Conservation (phyloP, 2,113 vertebrate genomes). For the Euleptes europaea region DNA sequence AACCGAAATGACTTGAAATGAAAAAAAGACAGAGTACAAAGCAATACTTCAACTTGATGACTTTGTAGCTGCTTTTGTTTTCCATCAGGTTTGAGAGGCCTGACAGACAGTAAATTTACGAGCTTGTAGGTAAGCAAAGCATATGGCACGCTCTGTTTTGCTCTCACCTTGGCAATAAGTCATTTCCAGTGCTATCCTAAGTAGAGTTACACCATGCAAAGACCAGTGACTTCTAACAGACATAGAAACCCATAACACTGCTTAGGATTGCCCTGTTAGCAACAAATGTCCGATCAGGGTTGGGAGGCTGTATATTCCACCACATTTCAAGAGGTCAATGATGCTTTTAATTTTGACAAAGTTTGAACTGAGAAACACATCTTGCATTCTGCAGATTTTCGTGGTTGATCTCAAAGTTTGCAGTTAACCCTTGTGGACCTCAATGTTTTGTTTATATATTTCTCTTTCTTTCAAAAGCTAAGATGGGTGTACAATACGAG, state of each 20-base stretch:
- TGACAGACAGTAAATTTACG: slow-evolving; percentile 46
- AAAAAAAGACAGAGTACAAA: slow-evolving; percentile 40
- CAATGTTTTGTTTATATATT: not conserved
- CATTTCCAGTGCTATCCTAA: slow-evolving; percentile 6
- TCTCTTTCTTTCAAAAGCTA: not conserved
- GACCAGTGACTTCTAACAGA: too few species aligned
- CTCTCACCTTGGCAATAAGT: slow-evolving; percentile 54
- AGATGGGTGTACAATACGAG: not conserved
- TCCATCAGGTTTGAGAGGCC: slow-evolving; percentile 50
- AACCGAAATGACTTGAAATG: slow-evolving; percentile 26
- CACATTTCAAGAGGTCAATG: slow-evolving; percentile 44
- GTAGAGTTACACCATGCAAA: too few species aligned
- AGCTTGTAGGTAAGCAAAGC: slow-evolving; percentile 56
- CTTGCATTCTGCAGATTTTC: not conserved
- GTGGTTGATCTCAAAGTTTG: not conserved
- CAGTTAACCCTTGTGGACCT: slow-evolving; percentile 15
- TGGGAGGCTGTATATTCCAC: slow-evolving; percentile 35
- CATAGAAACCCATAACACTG: too few species aligned
- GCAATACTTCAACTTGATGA: slow-evolving; percentile 57
- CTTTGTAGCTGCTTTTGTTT: slow-evolving; percentile 54
- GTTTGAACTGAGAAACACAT: not conserved
- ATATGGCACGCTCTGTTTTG: slow-evolving; percentile 52
- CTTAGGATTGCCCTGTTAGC: not conserved
- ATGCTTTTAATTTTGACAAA: slow-evolving; percentile 53
- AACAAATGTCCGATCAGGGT: slow-evolving; percentile 42